Conservation (phyloP, 2,797 vertebrate genomes). For the Poecilia wingei region DNA sequence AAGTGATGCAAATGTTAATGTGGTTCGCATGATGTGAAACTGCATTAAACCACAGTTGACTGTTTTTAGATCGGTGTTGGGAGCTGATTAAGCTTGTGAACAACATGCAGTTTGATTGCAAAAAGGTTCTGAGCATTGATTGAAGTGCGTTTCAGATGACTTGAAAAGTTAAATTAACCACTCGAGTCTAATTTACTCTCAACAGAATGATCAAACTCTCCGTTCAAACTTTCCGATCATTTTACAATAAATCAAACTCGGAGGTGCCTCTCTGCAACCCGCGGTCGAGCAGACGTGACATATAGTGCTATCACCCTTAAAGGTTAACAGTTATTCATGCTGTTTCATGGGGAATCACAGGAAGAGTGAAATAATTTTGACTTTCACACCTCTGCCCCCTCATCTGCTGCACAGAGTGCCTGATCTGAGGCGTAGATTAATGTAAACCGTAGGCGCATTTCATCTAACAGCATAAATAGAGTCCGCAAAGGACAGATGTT, state of each 20-base stretch:
- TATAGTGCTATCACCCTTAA: constrained; percentile 17
- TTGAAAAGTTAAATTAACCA: neutral
- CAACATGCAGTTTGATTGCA: constrained; percentile 1
- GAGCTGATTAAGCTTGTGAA: constrained; percentile 13
- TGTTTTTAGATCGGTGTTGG: constrained; percentile 13
- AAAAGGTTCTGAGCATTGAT: neutral
- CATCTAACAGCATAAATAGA: constrained; percentile 2
- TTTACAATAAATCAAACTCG: neutral
- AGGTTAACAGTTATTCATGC: constrained; percentile 37
- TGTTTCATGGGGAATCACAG: constrained; percentile 22
- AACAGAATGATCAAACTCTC: neutral
- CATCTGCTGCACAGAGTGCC: constrained; percentile 18
- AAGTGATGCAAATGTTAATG: neutral
- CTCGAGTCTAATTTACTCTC: neutral
- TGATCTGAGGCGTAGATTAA: constrained; percentile 7
- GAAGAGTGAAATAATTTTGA: constrained; percentile 41
- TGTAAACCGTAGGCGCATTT: constrained; percentile 5
- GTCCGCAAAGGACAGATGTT: constrained; percentile 18
- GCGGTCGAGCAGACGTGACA: neutral
- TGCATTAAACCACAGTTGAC: constrained; percentile 5
- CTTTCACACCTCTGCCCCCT: constrained; percentile 51
- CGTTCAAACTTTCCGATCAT: neutral
- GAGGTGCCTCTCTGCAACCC: neutral
- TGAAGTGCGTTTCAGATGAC: constrained; percentile 4
- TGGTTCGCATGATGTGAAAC: constrained; percentile 1